Base-by-base conservation (phyloP, 2,888 invertebrate genomes). In the Drosophila meridionalis region DNA sequence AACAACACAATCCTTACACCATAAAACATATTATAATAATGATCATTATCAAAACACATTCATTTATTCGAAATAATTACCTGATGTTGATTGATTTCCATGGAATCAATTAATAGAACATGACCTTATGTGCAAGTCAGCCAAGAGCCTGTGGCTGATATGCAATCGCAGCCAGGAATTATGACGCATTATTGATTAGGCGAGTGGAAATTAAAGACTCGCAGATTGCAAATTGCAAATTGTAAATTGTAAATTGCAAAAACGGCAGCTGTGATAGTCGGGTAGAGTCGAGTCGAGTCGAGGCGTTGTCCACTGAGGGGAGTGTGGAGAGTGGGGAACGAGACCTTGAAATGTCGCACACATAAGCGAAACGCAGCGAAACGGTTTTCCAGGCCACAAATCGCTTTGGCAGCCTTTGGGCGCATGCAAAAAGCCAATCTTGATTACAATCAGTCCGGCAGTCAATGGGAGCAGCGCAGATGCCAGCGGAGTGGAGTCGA, bases 371-470 rank as follows among this genome's bases (percentile, higher is more conserved):
- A 83, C 76, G 79, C 77, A 83, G 42, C 59, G 73, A 73, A 80
- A 75, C 81, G 34, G 71, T 83, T 90, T 86, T 78, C 70, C 87
- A 77, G 71, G 78, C 77, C 87, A 83, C 87, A 87, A 90, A 90
- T 89, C 78, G 87, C 68, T 74, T 73, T 87, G 77, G 89, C 79
- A 83, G 82, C 55, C 70, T 42, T 56, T 56, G 61, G 55, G 88
- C 84, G 64, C 87, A 86, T 73, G 83, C 87, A 89, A 86, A 82
- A 75, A 89, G 89, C 84, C 90, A 87, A 90, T 89, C 89, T 90
- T 78, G 90, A 87, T 87, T 90, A 87, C 90, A 87, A 87, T 87
- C 87, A 82, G 80, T 89, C 69, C 67, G 66, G 69, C 71, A 78
- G 74, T 77, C 78, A 67, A 69, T 72, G 85, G 65, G 60, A 67